A percentile compares a stretch with the other conserved stretches of the same genome.
These are phyloP conservation scores for Irena cyanogastra DNA, from an alignment of 2,113 vertebrate genomes.

Conservation along the genomic window DNA sequence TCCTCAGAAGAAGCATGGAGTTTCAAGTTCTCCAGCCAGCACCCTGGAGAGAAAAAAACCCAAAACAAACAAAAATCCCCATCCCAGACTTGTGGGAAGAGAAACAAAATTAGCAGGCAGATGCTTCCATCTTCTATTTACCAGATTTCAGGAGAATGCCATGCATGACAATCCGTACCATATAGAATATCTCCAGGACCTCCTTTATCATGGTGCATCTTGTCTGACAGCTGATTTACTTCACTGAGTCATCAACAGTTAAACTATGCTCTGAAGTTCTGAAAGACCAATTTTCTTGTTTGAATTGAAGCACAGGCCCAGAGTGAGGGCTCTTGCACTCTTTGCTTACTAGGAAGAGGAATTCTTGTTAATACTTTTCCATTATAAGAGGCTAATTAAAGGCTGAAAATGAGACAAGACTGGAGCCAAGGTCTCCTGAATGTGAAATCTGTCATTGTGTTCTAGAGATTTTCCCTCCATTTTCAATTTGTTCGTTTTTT, in stretches of 20 bases:
- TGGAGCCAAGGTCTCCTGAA: neutral
- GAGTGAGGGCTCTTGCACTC: neutral
- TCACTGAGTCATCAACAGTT: neutral
- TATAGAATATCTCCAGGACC: neutral
- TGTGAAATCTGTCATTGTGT: neutral
- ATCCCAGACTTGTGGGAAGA: neutral
- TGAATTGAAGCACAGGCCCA: neutral
- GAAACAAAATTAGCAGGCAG: neutral
- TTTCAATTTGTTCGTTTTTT: neutral
- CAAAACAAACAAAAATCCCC: neutral
- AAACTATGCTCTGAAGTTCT: neutral
- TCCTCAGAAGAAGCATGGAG: neutral
- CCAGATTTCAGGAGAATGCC: neutral
- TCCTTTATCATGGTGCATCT: neutral
- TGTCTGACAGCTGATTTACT: neutral
- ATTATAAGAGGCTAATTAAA: neutral
- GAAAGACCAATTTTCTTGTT: neutral
- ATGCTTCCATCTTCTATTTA: fast-evolving
- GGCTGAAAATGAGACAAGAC: neutral
- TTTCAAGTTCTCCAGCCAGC: neutral
- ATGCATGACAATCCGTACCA: neutral
- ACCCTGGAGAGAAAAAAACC: neutral
- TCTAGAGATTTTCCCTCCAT: neutral
- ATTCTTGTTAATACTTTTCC: neutral
- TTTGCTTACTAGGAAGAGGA: neutral